phyloP scores from a whole-genome alignment of 2,113 vertebrate species.

The Typhlomys cinereus region DNA sequence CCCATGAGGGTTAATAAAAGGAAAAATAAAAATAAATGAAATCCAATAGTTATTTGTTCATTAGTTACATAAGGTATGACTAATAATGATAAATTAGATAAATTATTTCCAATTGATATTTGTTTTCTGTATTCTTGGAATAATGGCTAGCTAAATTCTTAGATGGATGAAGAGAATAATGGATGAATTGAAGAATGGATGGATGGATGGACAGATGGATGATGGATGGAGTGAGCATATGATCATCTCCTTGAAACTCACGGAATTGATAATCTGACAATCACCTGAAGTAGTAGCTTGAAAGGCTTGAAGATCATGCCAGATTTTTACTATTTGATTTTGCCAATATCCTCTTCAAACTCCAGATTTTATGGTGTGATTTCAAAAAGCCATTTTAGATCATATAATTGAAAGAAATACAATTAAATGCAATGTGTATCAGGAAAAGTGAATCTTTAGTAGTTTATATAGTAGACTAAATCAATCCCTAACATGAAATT shows the following conservation, averaged over 20 bases:
- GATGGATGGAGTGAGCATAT: not conserved
- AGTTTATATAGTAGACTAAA: not conserved
- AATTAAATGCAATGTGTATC: not conserved
- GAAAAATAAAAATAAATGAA: slow-evolving; percentile 26
- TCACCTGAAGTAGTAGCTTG: not conserved
- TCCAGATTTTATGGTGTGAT: not conserved
- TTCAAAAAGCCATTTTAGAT: not conserved
- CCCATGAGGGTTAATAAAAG: not conserved
- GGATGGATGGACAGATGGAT: no score
- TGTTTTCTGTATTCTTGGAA: not conserved
- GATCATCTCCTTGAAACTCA: not conserved
- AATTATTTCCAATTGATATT: not conserved
- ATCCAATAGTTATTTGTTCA: not conserved
- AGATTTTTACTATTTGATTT: not conserved
- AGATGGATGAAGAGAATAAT: no score
- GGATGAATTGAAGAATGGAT: no score
- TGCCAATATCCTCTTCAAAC: not conserved
- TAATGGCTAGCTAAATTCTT: no score
- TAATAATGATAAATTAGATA: not conserved
- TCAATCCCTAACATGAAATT: not conserved
- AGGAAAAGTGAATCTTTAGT: not conserved
- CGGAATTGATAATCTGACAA: not conserved
- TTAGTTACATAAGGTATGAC: not conserved
- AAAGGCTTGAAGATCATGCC: not conserved
- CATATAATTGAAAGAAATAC: not conserved